These are phyloP conservation scores for Onchidella celtica DNA, from an alignment of 2,888 invertebrate species.

Conservation along the genomic window DNA sequence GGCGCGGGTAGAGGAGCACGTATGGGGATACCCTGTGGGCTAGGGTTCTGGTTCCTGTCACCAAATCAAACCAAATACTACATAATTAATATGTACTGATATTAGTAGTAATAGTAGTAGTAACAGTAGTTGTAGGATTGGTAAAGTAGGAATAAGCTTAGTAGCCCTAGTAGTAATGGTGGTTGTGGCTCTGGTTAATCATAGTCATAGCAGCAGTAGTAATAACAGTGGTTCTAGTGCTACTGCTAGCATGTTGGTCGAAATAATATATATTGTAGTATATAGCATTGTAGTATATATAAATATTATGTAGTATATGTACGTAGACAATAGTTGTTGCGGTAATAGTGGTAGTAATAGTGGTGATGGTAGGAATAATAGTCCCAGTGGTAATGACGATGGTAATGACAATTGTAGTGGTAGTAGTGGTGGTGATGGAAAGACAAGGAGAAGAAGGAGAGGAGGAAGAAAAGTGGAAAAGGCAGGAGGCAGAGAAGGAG, in stretches of 20 bases:
- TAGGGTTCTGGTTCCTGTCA: too few species aligned
- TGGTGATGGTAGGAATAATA: background rate
- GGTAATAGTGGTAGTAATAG: conserved; percentile 3
- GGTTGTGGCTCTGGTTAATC: background rate
- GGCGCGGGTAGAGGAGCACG: too few species aligned
- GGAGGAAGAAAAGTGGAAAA: too few species aligned
- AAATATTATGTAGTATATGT: background rate
- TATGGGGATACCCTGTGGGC: too few species aligned
- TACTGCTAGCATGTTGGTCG: background rate
- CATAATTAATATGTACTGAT: too few species aligned
- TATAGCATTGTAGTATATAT: too few species aligned
- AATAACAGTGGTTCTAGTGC: background rate
- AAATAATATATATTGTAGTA: background rate
- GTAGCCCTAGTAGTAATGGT: conserved; percentile 4
- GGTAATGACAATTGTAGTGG: background rate
- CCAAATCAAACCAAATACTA: too few species aligned
- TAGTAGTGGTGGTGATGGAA: background rate
- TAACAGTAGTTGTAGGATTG: conserved; percentile 3
- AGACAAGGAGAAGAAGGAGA: background rate
- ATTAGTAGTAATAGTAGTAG: conserved; percentile 4
- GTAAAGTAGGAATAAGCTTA: background rate
- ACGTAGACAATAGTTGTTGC: background rate
- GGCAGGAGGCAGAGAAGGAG: too few species aligned
- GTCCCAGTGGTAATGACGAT: background rate
- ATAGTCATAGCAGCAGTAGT: background rate